Percentiles rank a stretch among this genome's conserved stretches.
phyloP scores from a whole-genome alignment of 2,797 vertebrate species.

The Okamejei kenojei region DNA sequence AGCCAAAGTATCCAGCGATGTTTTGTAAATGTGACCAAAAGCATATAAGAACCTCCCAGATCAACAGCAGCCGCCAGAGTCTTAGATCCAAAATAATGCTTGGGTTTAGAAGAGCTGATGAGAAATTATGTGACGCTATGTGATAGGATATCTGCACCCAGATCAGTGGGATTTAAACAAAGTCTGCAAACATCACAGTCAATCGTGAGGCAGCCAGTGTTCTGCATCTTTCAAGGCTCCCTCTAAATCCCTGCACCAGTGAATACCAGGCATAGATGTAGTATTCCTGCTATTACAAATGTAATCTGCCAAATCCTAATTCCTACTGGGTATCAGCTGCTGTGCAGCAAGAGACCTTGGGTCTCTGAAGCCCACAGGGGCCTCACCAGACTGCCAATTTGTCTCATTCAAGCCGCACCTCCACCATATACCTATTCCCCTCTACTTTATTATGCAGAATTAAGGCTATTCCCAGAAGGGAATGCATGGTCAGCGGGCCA shows the following conservation, averaged over 20 bases:
- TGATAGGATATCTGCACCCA: neutral
- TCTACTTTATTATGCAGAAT: neutral
- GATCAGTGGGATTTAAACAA: neutral
- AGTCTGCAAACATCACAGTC: neutral
- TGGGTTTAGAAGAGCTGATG: neutral
- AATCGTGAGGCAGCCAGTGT: neutral
- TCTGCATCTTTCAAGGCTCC: neutral
- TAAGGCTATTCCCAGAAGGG: neutral
- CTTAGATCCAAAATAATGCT: neutral
- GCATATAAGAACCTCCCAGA: neutral
- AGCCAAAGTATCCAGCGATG: neutral
- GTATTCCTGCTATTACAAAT: neutral
- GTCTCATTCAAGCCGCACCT: neutral
- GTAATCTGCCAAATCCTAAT: neutral
- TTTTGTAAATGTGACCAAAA: neutral
- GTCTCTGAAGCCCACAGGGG: slow-evolving; percentile 1
- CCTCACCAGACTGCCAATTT: too few species aligned
- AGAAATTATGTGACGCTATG: neutral
- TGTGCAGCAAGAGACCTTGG: neutral
- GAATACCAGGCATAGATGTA: neutral
- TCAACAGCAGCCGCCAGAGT: neutral
- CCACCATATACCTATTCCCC: neutral
- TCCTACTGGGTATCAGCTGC: neutral
- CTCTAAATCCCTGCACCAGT: neutral
- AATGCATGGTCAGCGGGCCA: neutral